These are phyloP conservation scores for Criorhina ranunculi DNA, from an alignment of 2,888 invertebrate genomes.

Conservation along the genomic window DNA sequence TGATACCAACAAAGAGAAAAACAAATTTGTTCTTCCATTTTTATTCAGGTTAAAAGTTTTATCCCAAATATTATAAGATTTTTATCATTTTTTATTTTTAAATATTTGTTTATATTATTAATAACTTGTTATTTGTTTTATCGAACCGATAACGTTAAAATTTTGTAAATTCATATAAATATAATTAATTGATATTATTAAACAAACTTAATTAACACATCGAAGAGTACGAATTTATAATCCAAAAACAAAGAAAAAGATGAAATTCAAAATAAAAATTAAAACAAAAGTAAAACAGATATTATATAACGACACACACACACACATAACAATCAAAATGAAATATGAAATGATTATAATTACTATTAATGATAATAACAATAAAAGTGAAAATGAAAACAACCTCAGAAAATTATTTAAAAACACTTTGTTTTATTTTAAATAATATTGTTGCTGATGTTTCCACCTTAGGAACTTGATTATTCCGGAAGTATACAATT, in stretches of 20 bases:
- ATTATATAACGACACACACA: constrained; percentile 62
- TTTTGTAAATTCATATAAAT: constrained; percentile 63
- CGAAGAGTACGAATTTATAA: constrained; percentile 77
- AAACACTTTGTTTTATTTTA: constrained; percentile 64
- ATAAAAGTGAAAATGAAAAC: constrained; percentile 73
- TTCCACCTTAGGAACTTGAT: neutral
- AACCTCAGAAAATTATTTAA: constrained; percentile 69
- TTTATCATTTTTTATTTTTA: constrained; percentile 17
- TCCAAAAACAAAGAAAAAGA: constrained; percentile 61
- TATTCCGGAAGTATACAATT: neutral
- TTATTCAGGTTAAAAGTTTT: constrained; percentile 67
- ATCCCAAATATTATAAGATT: constrained; percentile 63
- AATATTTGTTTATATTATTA: constrained; percentile 41
- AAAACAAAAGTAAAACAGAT: constrained; percentile 45
- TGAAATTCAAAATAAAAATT: constrained; percentile 33
- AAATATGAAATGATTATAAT: constrained; percentile 70
- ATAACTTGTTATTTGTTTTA: constrained; percentile 64
- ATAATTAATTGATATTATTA: constrained; percentile 66
- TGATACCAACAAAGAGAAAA: constrained; percentile 52
- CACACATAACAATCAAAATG: constrained; percentile 74
- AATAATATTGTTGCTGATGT: neutral
- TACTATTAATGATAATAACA: constrained; percentile 75
- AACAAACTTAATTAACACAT: constrained; percentile 75
- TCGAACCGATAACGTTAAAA: constrained; percentile 50
- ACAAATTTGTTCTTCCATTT: constrained; percentile 76